A percentile compares a stretch with the other conserved stretches of the same genome.
Conservation (phyloP, 1,140 invertebrate genomes). For the Euschistus heros region DNA sequence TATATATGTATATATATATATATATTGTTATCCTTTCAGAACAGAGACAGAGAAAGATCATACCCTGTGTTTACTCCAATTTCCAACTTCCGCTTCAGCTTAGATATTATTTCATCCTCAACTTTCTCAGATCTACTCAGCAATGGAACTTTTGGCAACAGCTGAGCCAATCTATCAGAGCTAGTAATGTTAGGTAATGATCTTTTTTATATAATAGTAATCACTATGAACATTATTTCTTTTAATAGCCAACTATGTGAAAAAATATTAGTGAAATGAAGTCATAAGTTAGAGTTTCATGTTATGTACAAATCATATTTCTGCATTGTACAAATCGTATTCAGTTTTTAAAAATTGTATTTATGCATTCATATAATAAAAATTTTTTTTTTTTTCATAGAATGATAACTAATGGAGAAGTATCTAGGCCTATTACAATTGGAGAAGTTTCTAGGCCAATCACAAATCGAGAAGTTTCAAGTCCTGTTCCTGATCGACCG, state of each 20-base stretch:
- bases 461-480: too few species aligned
- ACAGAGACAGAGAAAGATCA: conserved; percentile 46
- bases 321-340: not conserved
- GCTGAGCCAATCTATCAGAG: conserved; percentile 5
- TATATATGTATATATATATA: not conserved
- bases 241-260: not conserved
- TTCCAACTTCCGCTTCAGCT: conserved; percentile 48
- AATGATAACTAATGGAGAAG: too few species aligned
- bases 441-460: too few species aligned
- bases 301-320: not conserved
- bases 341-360: not conserved
- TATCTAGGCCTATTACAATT: too few species aligned
- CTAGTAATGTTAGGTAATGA: not conserved
- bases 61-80: conserved; percentile 50
- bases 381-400: too few species aligned
- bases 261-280: not conserved
- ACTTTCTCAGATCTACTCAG: conserved; percentile 38
- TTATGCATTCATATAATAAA: not conserved
- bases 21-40: conserved; percentile 36
- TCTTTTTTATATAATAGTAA: not conserved
- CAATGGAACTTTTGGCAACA: conserved; percentile 17
- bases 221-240: not conserved
- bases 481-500: too few species aligned
- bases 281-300: not conserved
- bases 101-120: conserved; percentile 42